phyloP scores from a whole-genome alignment of 2,888 invertebrate species.

The Lasioglossum zephyrum region DNA sequence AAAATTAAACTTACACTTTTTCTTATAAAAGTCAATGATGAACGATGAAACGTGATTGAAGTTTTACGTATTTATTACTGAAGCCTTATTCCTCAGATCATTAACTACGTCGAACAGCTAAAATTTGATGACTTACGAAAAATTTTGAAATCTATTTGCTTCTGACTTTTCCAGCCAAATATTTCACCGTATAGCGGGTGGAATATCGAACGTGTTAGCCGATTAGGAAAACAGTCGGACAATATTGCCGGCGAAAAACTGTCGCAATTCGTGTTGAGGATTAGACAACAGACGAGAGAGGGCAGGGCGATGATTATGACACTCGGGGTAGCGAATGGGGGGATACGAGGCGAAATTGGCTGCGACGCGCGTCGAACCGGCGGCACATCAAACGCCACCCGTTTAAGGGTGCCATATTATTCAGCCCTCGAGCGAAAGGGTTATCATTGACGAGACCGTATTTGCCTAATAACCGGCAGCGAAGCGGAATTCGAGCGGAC shows the following conservation, averaged over 20 bases:
- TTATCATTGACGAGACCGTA: conserved; percentile 76
- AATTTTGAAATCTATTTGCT: no score
- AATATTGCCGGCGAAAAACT: conserved; percentile 29
- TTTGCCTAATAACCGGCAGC: conserved; percentile 79
- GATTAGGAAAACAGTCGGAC: conserved; percentile 33
- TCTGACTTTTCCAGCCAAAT: no score
- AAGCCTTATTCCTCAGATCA: no score
- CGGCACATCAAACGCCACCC: conserved; percentile 82
- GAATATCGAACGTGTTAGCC: conserved; percentile 25
- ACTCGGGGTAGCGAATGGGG: conserved; percentile 49
- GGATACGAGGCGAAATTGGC: conserved; percentile 74
- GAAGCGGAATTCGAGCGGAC: conserved; percentile 71
- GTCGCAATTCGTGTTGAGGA: conserved; percentile 23
- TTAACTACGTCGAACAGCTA: no score
- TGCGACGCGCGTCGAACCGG: conserved; percentile 77
- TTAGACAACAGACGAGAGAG: conserved; percentile 59
- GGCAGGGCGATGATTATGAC: conserved; percentile 73
- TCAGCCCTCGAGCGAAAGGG: conserved; percentile 79
- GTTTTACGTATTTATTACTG: no score
- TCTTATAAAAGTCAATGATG: neutral
- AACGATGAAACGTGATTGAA: no score
- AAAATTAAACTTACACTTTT: neutral
- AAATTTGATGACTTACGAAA: no score
- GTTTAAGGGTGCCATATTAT: conserved; percentile 82
- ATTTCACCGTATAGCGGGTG: no score